A percentile compares a stretch with the other conserved stretches of the same genome.
Evolutionary conservation across 1,140 invertebrate species (phyloP).

Genomic region (Cyphomyrmex costatus): DNA sequence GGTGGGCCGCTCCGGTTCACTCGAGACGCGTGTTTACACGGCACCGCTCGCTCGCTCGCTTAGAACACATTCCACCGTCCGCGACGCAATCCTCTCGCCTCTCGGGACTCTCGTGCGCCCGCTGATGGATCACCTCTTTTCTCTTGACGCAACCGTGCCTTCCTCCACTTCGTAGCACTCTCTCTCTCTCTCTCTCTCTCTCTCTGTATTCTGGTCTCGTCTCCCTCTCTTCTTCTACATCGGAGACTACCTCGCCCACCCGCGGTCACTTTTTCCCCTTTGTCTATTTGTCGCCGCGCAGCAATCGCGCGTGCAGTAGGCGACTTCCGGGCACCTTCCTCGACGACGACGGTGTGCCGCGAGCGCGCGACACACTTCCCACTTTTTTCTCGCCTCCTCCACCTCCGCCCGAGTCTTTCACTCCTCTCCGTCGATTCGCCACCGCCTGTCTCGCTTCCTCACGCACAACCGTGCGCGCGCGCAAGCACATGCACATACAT

Average conservation of each 20-base stretch:
- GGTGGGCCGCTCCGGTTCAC: constrained; percentile 59
- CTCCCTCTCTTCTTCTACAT: constrained; percentile 12
- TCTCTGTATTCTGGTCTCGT: constrained; percentile 1
- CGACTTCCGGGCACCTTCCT: constrained; percentile 62
- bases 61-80: constrained; percentile 46
- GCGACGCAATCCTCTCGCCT: constrained; percentile 49
- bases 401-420: constrained; percentile 11
- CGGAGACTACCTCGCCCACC: constrained; percentile 42
- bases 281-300: constrained; percentile 19
- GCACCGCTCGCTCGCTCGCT: constrained; percentile 56
- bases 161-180: not conserved
- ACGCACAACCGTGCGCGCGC: not conserved
- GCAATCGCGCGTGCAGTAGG: constrained; percentile 54
- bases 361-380: constrained; percentile 71
- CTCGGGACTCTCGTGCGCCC: constrained; percentile 52
- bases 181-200: constrained; percentile 8
- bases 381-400: constrained; percentile 27
- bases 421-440: constrained; percentile 11
- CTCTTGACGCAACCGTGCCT: constrained; percentile 15
- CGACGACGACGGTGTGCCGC: constrained; percentile 31
- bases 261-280: constrained; percentile 31
- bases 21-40: constrained; percentile 70
- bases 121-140: constrained; percentile 25
- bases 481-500: not conserved
- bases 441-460: constrained; percentile 4